These are phyloP conservation scores for Saccostrea cuccullata DNA, from an alignment of 1,140 invertebrate species.

Conservation along the genomic window DNA sequence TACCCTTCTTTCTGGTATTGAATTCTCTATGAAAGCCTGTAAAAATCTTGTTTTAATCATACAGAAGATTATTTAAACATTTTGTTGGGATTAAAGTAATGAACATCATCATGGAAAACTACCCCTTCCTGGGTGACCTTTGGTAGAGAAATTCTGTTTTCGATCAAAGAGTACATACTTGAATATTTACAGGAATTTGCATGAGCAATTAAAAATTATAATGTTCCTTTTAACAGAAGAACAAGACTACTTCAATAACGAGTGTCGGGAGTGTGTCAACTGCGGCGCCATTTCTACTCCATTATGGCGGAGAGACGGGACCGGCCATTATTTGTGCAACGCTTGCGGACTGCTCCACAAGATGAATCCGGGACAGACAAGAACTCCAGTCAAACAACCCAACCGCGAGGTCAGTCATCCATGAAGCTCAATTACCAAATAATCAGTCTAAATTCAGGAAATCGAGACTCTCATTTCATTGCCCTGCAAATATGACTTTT, in stretches of 20 bases:
- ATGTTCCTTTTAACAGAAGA: conserved; percentile 54
- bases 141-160: conserved; percentile 11
- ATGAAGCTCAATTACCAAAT: neutral
- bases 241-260: conserved; percentile 67
- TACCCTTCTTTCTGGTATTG: neutral
- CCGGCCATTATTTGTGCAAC: conserved; percentile 79
- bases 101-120: neutral
- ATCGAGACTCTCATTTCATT: conserved; percentile 15
- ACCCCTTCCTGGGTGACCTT: neutral
- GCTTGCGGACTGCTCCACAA: conserved; percentile 96
- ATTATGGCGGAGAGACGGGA: conserved; percentile 78
- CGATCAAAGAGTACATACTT: neutral
- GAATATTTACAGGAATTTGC: neutral
- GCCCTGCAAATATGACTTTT: conserved; percentile 24
- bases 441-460: neutral
- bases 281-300: conserved; percentile 79
- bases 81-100: neutral
- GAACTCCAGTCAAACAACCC: conserved; percentile 96
- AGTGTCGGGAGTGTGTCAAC: conserved; percentile 79
- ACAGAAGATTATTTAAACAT: neutral
- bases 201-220: neutral
- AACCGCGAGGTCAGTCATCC: conserved; percentile 31
- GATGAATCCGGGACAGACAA: conserved; percentile 95
- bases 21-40: neutral
- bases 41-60: conserved; percentile 9